phyloP scores from a whole-genome alignment of 2,113 vertebrate species.

The Callithrix jacchus region DNA sequence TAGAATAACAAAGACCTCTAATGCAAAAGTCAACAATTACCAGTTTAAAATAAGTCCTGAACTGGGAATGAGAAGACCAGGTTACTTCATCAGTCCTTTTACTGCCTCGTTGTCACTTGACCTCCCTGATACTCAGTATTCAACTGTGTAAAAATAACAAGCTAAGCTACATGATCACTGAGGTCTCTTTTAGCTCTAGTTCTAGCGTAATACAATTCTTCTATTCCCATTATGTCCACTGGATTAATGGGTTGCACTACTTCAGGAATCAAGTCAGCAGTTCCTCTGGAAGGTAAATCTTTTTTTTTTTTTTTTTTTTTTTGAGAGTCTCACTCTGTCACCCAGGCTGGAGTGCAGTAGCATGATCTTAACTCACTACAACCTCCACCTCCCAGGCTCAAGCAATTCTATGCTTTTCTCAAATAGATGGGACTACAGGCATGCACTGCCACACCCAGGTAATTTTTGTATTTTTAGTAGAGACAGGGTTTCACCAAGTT shows the following conservation, averaged over 20 bases:
- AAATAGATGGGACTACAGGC: no score
- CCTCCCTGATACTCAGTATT: background rate
- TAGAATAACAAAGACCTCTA: background rate
- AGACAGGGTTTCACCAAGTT: no score
- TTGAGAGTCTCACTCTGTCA: no score
- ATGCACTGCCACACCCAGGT: no score
- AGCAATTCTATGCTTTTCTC: no score
- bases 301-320: no score
- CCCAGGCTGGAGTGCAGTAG: no score
- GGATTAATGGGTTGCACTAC: background rate
- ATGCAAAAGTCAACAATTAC: background rate
- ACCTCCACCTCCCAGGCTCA: no score
- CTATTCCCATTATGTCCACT: background rate
- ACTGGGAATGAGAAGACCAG: background rate
- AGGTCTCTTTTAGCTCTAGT: background rate
- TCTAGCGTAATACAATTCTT: background rate
- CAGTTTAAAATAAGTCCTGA: background rate
- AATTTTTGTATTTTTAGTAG: no score
- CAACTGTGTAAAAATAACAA: background rate
- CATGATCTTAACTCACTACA: no score
- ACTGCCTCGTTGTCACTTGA: background rate
- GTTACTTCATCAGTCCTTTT: fast-evolving
- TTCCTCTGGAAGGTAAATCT: background rate
- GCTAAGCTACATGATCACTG: background rate
- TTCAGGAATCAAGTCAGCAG: slow-evolving; percentile 1